phyloP scores from a whole-genome alignment of 2,797 vertebrate genomes.

The Argyrosomus regius region DNA sequence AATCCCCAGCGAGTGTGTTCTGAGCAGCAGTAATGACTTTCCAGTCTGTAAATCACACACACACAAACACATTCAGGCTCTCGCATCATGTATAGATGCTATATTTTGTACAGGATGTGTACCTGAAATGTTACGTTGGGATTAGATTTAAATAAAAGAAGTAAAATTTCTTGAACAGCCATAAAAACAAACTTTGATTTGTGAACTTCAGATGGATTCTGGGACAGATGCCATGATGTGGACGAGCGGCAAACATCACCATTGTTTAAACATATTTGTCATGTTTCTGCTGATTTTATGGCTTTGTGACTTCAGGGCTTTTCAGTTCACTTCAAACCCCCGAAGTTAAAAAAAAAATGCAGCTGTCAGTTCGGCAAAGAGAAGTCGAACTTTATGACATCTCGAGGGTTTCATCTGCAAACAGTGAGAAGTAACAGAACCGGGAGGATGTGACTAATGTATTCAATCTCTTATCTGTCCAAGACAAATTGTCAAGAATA shows the following conservation, averaged over 20 bases:
- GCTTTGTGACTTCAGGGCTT: conserved; percentile 16
- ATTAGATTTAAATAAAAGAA: background rate
- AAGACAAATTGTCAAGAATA: background rate
- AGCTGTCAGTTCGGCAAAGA: conserved; percentile 9
- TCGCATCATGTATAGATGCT: rapidly evolving
- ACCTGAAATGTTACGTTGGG: background rate
- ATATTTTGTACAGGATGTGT: background rate
- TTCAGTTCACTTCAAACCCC: background rate
- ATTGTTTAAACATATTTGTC: conserved; percentile 7
- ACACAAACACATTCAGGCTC: background rate
- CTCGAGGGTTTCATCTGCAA: background rate
- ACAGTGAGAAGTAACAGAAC: background rate
- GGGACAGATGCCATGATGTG: background rate
- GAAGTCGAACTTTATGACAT: background rate
- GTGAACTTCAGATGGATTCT: background rate
- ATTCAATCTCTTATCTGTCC: background rate
- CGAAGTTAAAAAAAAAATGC: background rate
- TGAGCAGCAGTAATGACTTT: conserved; percentile 30
- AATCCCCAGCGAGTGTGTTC: background rate
- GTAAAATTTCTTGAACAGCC: background rate
- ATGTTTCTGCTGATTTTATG: conserved; percentile 30
- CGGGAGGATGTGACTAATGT: background rate
- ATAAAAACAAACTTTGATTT: background rate
- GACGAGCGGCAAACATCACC: background rate
- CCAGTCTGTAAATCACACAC: conserved; percentile 32